Evolutionary conservation across 2,888 invertebrate genomes (phyloP).

Genomic region (Hydriomena furcata): DNA sequence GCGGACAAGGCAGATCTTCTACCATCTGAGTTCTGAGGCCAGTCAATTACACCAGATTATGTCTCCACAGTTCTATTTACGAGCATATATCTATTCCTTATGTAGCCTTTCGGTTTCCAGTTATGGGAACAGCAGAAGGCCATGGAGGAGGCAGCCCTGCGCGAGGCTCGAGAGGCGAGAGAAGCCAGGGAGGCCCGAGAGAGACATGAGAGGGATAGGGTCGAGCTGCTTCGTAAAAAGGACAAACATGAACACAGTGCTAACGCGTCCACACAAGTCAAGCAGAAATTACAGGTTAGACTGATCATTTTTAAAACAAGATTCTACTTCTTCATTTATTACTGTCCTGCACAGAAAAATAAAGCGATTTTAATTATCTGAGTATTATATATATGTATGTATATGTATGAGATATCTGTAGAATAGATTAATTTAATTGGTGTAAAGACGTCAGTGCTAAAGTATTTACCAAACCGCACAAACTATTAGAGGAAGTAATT

Average conservation of each 20-base stretch:
- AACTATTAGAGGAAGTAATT: constrained; percentile 29
- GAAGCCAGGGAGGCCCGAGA: constrained; percentile 88
- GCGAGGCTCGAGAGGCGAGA: constrained; percentile 91
- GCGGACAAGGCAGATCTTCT: too few species aligned
- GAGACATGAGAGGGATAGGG: constrained; percentile 90
- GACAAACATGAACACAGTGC: constrained; percentile 98
- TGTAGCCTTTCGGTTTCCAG: constrained; percentile 73
- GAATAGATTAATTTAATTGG: not conserved
- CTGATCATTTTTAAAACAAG: not conserved
- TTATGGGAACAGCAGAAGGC: constrained; percentile 96
- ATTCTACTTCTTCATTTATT: too few species aligned
- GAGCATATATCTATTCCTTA: constrained; percentile 26
- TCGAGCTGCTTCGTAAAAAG: constrained; percentile 95
- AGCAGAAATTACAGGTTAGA: constrained; percentile 94
- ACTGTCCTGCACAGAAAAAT: too few species aligned
- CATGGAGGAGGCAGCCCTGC: constrained; percentile 91
- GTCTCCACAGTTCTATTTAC: constrained; percentile 13
- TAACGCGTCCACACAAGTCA: constrained; percentile 97
- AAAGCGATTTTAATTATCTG: not conserved
- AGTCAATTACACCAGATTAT: too few species aligned
- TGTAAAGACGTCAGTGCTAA: constrained; percentile 20
- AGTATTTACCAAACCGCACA: constrained; percentile 19
- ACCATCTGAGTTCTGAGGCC: too few species aligned
- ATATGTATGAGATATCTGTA: not conserved
- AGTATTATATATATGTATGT: not conserved